Percentiles rank a stretch among this genome's conserved stretches.
These are phyloP conservation scores for Henricia sp. DNA, from an alignment of 53 echinoderm and acorn worm species.

Conservation along the genomic window DNA sequence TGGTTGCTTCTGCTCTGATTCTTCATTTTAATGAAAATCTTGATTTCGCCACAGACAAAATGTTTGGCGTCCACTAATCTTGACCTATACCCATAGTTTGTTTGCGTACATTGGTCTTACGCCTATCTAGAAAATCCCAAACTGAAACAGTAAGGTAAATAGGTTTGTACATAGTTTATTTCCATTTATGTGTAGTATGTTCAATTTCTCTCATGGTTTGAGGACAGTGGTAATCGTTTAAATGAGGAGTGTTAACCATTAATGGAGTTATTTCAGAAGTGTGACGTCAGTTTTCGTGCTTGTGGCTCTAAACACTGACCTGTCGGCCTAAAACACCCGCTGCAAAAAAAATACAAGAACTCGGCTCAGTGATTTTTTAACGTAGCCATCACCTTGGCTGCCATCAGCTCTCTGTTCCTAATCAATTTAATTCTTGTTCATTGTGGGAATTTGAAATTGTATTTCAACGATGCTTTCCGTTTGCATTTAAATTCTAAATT, in stretches of 20 bases:
- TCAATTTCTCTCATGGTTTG: background rate
- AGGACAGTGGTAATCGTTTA: conserved; percentile 3
- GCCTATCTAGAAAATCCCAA: background rate
- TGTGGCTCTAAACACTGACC: background rate
- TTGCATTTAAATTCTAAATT: too few species aligned
- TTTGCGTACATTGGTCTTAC: background rate
- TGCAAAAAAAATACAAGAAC: background rate
- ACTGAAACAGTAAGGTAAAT: background rate
- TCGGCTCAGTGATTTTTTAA: background rate
- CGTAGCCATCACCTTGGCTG: background rate
- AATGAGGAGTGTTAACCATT: conserved; percentile 7
- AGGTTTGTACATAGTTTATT: conserved; percentile 4
- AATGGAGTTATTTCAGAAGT: background rate
- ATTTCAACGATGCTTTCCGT: too few species aligned
- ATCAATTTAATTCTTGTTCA: too few species aligned
- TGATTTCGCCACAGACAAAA: background rate
- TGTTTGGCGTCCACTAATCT: background rate
- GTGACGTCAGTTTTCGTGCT: background rate
- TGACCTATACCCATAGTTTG: background rate
- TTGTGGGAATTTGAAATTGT: too few species aligned
- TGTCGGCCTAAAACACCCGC: background rate
- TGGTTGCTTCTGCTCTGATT: background rate
- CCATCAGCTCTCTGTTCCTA: background rate
- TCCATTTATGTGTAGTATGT: conserved; percentile 13
- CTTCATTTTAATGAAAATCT: background rate